phyloP scores from a whole-genome alignment of 2,113 vertebrate species.

The Ailurus styani region DNA sequence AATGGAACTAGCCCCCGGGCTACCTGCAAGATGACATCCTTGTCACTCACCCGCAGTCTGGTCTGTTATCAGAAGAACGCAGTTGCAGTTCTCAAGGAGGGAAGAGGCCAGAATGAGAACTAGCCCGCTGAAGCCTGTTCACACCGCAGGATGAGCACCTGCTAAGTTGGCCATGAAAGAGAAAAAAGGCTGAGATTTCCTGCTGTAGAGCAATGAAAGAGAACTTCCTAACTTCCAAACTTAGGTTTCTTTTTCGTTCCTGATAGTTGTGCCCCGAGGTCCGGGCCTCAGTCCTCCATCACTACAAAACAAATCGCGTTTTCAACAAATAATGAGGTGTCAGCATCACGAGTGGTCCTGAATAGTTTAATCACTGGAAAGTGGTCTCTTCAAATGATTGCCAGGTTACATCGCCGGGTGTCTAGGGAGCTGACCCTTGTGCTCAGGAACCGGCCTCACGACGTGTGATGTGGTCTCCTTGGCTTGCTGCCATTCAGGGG shows the following conservation, averaged over 20 bases:
- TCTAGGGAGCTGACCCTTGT: too few relatives aligned
- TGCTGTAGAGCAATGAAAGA: rapidly evolving
- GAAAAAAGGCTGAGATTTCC: rapidly evolving
- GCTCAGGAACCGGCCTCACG: rapidly evolving
- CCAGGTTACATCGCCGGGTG: too few relatives aligned
- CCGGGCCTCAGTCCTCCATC: background rate
- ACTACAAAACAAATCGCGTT: background rate
- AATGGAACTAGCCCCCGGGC: background rate
- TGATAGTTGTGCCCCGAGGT: background rate
- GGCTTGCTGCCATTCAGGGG: background rate
- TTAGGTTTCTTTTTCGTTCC: background rate
- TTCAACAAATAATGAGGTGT: background rate
- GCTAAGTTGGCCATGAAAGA: background rate
- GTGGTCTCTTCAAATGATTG: too few relatives aligned
- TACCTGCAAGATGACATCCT: rapidly evolving
- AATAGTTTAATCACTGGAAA: background rate
- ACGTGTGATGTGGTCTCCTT: rapidly evolving
- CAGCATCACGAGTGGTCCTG: rapidly evolving
- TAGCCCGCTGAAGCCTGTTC: rapidly evolving
- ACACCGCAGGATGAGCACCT: rapidly evolving
- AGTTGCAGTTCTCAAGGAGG: rapidly evolving
- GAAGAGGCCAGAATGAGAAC: background rate
- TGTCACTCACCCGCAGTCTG: rapidly evolving
- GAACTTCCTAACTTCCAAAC: rapidly evolving
- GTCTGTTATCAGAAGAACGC: too few relatives aligned